phyloP scores from a whole-genome alignment of 1,140 invertebrate species.

The Callitettix versicolor region DNA sequence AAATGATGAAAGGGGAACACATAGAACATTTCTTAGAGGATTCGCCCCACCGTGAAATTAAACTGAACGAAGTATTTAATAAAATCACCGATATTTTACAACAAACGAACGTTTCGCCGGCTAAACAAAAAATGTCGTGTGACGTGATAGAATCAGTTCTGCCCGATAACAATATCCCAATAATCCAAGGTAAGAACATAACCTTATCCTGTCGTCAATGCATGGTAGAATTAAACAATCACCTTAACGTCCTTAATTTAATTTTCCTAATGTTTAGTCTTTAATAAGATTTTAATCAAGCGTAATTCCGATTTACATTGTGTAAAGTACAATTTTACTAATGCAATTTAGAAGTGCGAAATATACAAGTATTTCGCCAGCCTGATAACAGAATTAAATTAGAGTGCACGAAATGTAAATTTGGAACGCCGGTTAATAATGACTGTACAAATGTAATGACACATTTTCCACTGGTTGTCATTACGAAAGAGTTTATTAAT shows the following conservation, averaged over 20 bases:
- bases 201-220: background rate
- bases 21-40: constrained; percentile 24
- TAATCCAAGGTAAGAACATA: constrained; percentile 13
- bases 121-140: constrained; percentile 23
- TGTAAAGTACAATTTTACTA: no score
- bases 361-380: no score
- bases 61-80: constrained; percentile 25
- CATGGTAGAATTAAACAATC: constrained; percentile 1
- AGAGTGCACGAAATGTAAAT: no score
- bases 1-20: constrained; percentile 21
- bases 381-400: no score
- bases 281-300: no score
- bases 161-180: constrained; percentile 20
- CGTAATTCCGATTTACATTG: no score
- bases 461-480: background rate
- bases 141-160: constrained; percentile 24
- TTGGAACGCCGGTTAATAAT: no score
- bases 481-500: background rate
- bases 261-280: no score
- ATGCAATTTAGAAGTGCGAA: no score
- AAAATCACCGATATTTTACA: constrained; percentile 25
- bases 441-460: no score
- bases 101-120: constrained; percentile 16
- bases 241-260: background rate
- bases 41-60: constrained; percentile 21